Evolutionary conservation across 2,888 invertebrate genomes (phyloP), one percentile per base, ranked within the genome.

Genomic region (Tenthredo livida): DNA sequence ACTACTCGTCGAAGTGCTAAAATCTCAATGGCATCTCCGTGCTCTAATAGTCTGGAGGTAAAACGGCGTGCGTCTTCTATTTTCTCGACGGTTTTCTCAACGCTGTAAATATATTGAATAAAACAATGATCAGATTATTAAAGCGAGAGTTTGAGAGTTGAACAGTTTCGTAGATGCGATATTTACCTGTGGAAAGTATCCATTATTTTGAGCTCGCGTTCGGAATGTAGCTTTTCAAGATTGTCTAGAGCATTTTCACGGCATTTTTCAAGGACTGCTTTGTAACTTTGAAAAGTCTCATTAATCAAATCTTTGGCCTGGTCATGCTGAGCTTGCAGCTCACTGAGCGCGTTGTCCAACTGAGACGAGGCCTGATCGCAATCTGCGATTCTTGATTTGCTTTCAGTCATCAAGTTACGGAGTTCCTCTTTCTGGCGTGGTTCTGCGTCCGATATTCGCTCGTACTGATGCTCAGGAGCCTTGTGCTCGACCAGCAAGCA

Each of bases 61-160:
- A 98, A 98, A 90, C 96, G 96, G 91, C 97, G 97, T 12, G 98
- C 98, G 91, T 97, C 97, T 90, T 98, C 97, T 87, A 98, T 96
- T 90, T 97, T 96, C 87, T 97, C 97, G 87, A 97, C 96, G 5
- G 97, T 97, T 91, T 97, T 97, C 89, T 97, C 98, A 84, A 98
- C 96, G 86, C 96, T 94, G 86, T 50, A 90, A 78, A 54, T 29
- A 12, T 58, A 15, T 78, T 9, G 37, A 47, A 84, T 10, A 43
- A 85, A 84, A 54, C 37, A 80, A 80, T n/a, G n/a, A n/a, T n/a
- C n/a, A n/a, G n/a, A n/a, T n/a, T n/a, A n/a, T n/a, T n/a, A n/a
- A n/a, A n/a, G n/a, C 29, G 29, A 29, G 47, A 15, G 29, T 85
- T 21, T 17, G 0, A 84, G 21, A 33, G 25, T 25, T 7, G 21